These are phyloP conservation scores for Diacarnus erythraeanus DNA, from an alignment of 37 sponge, comb jelly and placozoan species.

Conservation along the genomic window DNA sequence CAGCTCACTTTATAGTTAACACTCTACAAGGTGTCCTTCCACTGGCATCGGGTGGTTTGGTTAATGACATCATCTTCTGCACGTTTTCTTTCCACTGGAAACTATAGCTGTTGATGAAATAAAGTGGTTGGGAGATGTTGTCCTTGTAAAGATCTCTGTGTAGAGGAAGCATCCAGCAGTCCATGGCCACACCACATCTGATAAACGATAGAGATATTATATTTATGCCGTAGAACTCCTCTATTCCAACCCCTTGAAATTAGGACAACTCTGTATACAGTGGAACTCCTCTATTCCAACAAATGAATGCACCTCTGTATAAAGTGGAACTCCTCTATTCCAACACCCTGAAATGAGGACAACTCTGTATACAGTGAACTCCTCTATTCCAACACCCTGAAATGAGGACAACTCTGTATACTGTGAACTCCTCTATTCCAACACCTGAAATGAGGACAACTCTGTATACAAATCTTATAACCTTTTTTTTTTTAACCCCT, in stretches of 20 bases:
- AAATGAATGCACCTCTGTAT: neutral
- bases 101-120: slow-evolving; percentile 70
- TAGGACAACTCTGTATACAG: neutral
- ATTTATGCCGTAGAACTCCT: neutral
- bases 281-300: neutral
- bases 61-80: slow-evolving; percentile 40
- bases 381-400: too few species aligned
- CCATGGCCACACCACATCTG: slow-evolving; percentile 77
- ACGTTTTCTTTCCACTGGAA: slow-evolving; percentile 69
- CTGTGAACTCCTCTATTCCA: too few species aligned
- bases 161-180: slow-evolving; percentile 71
- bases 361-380: too few species aligned
- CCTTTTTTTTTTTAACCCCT: neutral
- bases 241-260: neutral
- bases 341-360: neutral
- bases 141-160: slow-evolving; percentile 44
- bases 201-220: neutral
- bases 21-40: slow-evolving; percentile 28
- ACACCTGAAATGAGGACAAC: too few species aligned
- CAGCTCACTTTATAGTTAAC: slow-evolving; percentile 46
- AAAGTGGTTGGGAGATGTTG: slow-evolving; percentile 46
- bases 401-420: too few species aligned
- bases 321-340: neutral
- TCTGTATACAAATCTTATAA: neutral
- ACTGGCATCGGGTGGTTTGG: slow-evolving; percentile 29